phyloP scores from a whole-genome alignment of 2,113 vertebrate genomes.

The Protomyctophum bolini region DNA sequence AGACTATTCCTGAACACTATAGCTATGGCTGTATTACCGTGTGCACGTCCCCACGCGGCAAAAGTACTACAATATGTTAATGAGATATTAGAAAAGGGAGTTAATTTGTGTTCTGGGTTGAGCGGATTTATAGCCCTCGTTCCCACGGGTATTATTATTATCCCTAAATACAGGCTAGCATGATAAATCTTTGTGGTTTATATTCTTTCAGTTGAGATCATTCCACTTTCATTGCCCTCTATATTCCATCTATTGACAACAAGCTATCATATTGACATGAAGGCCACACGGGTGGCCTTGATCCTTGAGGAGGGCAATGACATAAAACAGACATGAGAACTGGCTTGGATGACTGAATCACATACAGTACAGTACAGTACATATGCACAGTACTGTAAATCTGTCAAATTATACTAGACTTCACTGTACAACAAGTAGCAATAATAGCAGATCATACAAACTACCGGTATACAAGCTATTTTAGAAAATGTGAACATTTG shows the following conservation, averaged over 20 bases:
- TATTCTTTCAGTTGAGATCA: conserved; percentile 20
- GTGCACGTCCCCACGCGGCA: conserved; percentile 10
- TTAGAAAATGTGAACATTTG: too few relatives aligned
- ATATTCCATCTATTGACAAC: conserved; percentile 8
- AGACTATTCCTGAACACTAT: conserved; percentile 19
- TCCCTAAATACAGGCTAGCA: background rate
- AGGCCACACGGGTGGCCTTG: background rate
- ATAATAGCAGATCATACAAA: too few relatives aligned
- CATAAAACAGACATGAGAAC: background rate
- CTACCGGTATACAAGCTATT: too few relatives aligned
- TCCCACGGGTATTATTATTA: conserved; percentile 3
- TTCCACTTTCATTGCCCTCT: conserved; percentile 17
- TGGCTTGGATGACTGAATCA: too few relatives aligned
- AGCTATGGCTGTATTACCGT: conserved; percentile 40
- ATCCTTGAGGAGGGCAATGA: background rate
- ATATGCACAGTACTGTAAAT: too few relatives aligned
- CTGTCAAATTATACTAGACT: too few relatives aligned
- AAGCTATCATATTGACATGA: conserved; percentile 15
- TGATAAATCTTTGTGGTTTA: background rate
- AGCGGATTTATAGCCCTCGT: background rate
- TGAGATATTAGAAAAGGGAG: conserved; percentile 23
- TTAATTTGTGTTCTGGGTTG: conserved; percentile 6
- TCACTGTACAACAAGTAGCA: too few relatives aligned
- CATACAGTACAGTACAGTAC: too few relatives aligned
- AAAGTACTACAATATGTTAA: conserved; percentile 41